Conservation (phyloP, 2,888 invertebrate genomes). For the Julus scanicus region DNA sequence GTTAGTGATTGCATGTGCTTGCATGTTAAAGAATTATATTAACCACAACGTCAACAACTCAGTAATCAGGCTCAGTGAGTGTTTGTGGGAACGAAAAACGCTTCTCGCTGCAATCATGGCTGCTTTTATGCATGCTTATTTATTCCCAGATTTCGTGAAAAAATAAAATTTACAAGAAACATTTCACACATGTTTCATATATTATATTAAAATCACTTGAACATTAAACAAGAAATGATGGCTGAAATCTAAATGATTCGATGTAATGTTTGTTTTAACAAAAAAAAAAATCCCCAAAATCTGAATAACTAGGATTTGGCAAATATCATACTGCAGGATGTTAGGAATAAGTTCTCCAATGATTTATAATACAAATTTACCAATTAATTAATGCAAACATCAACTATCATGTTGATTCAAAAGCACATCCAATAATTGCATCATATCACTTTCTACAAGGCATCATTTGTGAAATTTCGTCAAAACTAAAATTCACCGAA, state of each 20-base stretch:
- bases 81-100: neutral
- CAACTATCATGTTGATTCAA: neutral
- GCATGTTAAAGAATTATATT: too few species aligned
- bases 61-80: neutral
- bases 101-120: neutral
- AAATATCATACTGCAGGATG: too few species aligned
- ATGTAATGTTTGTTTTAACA: neutral
- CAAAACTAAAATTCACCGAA: neutral
- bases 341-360: too few species aligned
- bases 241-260: neutral
- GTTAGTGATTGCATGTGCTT: too few species aligned
- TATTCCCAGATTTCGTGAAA: neutral
- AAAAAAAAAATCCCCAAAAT: too few species aligned
- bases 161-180: neutral
- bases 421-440: neutral
- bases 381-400: neutral
- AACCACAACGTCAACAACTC: too few species aligned
- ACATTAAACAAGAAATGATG: neutral
- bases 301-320: too few species aligned
- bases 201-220: too few species aligned
- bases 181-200: neutral
- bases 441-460: neutral
- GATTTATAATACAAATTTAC: neutral
- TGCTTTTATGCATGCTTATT: neutral
- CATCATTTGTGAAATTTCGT: neutral